Conservation (phyloP, 2,888 invertebrate species). For the Cabera pusaria region DNA sequence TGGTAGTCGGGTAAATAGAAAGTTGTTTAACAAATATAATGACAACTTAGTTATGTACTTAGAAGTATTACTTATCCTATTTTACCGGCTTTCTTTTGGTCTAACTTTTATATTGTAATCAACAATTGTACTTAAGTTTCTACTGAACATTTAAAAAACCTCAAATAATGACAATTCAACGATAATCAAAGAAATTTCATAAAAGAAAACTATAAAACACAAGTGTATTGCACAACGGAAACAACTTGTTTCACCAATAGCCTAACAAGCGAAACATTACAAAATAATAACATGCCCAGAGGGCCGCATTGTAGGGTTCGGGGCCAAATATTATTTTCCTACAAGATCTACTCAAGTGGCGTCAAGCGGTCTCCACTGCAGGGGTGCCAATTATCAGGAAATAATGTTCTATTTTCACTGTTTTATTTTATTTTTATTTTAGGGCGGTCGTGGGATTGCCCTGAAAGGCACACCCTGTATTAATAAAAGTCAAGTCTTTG, state of each 20-base stretch:
- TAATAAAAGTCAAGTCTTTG: conserved; percentile 69
- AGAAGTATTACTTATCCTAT: too few species aligned
- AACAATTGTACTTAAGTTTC: too few species aligned
- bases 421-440: conserved; percentile 67
- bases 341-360: conserved; percentile 77
- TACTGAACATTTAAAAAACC: too few species aligned
- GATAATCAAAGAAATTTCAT: too few species aligned
- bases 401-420: conserved; percentile 75
- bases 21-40: too few species aligned
- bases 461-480: conserved; percentile 77
- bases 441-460: conserved; percentile 81
- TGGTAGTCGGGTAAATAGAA: too few species aligned
- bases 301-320: conserved; percentile 50
- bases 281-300: conserved; percentile 65
- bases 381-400: conserved; percentile 81
- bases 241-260: conserved; percentile 47
- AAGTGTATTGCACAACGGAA: conserved; percentile 21
- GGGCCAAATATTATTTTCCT: conserved; percentile 68
- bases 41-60: too few species aligned
- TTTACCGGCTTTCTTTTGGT: too few species aligned
- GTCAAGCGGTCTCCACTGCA: conserved; percentile 71
- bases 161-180: too few species aligned
- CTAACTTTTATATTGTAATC: too few species aligned
- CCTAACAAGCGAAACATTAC: conserved; percentile 58
- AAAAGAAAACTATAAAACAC: conserved; percentile 2